Conservation (phyloP, 2,113 vertebrate genomes). For the Tragulus kanchil region DNA sequence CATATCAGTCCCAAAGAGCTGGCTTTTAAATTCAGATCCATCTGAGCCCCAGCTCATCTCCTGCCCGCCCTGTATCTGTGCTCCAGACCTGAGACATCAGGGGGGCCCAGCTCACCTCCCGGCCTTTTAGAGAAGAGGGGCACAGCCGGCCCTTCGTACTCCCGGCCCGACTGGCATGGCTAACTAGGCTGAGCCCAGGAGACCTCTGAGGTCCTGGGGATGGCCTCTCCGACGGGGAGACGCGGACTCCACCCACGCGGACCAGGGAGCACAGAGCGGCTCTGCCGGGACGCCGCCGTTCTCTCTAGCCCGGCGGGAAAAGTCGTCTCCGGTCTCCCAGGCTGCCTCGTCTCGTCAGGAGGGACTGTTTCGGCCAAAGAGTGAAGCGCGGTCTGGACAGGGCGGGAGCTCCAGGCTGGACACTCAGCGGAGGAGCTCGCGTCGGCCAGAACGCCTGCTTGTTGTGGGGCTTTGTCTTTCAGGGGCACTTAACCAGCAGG, state of each 20-base stretch:
- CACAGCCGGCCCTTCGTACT: fast-evolving
- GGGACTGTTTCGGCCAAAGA: neutral
- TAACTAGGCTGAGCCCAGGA: neutral
- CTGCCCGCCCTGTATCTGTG: fast-evolving
- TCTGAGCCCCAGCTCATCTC: fast-evolving
- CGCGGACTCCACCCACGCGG: fast-evolving
- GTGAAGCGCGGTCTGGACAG: fast-evolving
- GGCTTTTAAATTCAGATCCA: neutral
- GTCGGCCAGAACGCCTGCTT: fast-evolving
- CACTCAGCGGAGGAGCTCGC: neutral
- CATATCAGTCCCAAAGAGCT: neutral
- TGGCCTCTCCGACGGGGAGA: neutral
- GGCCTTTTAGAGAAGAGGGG: neutral
- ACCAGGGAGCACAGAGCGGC: neutral
- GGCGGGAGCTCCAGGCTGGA: neutral
- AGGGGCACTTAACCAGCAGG: neutral
- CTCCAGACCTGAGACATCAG: neutral
- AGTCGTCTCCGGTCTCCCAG: neutral
- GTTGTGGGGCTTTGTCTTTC: neutral
- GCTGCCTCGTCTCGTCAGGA: neutral
- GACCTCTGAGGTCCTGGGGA: neutral
- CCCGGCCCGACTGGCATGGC: neutral
- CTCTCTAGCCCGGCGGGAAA: neutral
- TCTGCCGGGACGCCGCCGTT: neutral
- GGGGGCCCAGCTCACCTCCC: fast-evolving